Percentiles rank a stretch among this genome's conserved stretches.
These are phyloP conservation scores for Cottus gobio DNA, from an alignment of 2,113 vertebrate genomes.

Conservation along the genomic window DNA sequence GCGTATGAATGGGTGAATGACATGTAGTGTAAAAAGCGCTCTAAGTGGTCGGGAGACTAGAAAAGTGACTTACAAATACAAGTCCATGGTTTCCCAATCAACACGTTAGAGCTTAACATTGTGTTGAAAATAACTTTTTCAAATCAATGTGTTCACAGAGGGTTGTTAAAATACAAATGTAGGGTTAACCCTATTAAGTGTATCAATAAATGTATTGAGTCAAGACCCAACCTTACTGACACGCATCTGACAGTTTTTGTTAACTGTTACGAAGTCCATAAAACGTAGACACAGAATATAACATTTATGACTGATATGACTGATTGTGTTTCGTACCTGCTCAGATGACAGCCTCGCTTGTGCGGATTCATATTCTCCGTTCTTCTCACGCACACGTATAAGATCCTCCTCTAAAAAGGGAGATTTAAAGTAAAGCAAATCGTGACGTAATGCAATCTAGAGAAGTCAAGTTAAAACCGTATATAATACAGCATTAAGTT, in stretches of 20 bases:
- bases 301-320: no score
- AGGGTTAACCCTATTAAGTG: neutral
- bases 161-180: neutral
- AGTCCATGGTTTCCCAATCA: neutral
- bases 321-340: constrained; percentile 77
- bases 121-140: neutral
- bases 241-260: neutral
- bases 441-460: neutral
- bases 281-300: neutral
- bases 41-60: neutral
- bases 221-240: neutral
- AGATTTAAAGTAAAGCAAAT: neutral
- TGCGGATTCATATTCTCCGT: constrained; percentile 86
- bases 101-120: neutral
- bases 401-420: constrained; percentile 84
- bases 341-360: constrained; percentile 81
- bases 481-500: neutral
- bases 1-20: neutral
- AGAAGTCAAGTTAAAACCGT: neutral
- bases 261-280: neutral
- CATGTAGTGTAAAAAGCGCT: neutral
- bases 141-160: neutral
- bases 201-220: neutral
- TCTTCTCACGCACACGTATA: constrained; percentile 85
- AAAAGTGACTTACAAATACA: neutral